Base-by-base conservation (phyloP, 2,888 invertebrate genomes). In the Polydesmus complanatus region DNA sequence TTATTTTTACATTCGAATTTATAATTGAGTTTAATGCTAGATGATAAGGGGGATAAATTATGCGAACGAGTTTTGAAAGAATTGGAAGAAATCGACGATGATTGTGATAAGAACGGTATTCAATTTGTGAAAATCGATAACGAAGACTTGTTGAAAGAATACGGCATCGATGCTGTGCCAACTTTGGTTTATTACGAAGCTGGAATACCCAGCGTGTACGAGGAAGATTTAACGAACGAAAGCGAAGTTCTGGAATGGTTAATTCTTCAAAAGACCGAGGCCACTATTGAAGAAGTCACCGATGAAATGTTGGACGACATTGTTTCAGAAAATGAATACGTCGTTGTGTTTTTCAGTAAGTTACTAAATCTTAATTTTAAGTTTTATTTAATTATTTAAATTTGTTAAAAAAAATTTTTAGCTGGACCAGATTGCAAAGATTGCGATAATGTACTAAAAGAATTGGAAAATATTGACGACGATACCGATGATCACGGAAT, bases 271-370 rank as follows among this genome's bases (percentile, higher is more conserved):
- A 90, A 92, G 74, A 85, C 84, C 70, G 84, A 86, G 1, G 91
- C 91, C 8, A 93, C 92, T 3, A 93, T 93, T 68, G 93, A 93
- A 76, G 92, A 92, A 77, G 90, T 93, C 50, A 91, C 91, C 2
- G 92, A 92, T 73, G 91, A 92, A 77, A 91, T 93, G 68, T 75
- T 93, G 26, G 79, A 81, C 63, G 86, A 86, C 69, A 79, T 93
- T 26, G 88, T 93, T 67, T 86, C 87, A 66, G 88, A 91, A 70
- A 88, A 90, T 70, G 90, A 91, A 79, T 92, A 92, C 72, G 91
- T 93, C 51, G 89, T 90, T n/a, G 91, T 89, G 2, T 91, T 89
- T 73, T 93, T 92, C 77, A 90, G 90, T 85, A 75, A 79, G 83
- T 80, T 27, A 3, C 5, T 14, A 8, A n/a, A 14, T 19, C 11